A percentile compares a stretch with the other conserved stretches of the same genome.
Evolutionary conservation across 2,113 vertebrate species (phyloP).

Genomic region (Oceanites oceanicus): DNA sequence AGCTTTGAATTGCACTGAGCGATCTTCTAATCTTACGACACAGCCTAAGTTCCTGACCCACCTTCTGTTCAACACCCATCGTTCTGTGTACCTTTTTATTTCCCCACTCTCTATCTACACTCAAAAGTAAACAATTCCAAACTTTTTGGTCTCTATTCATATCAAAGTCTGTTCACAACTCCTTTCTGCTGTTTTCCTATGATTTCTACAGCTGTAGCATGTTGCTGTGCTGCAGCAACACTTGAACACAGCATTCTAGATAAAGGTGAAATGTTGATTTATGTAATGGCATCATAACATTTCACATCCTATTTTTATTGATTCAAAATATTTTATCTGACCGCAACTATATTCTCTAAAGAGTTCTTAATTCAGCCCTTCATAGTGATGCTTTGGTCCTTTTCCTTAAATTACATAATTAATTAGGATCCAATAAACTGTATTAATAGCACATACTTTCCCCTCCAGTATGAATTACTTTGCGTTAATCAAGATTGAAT

Average conservation of each 20-base stretch:
- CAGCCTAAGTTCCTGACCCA: neutral
- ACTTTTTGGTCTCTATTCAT: neutral
- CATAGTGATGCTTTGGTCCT: neutral
- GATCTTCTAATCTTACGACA: neutral
- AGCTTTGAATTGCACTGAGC: neutral
- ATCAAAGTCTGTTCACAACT: neutral
- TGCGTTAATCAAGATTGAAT: conserved; percentile 32
- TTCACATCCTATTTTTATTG: conserved; percentile 27
- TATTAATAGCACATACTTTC: conserved; percentile 6
- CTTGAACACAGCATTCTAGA: neutral
- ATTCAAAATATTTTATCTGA: conserved; percentile 34
- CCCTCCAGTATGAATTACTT: conserved; percentile 15
- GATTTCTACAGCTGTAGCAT: neutral
- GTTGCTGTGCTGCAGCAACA: neutral
- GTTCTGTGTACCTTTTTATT: neutral
- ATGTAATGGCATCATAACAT: neutral
- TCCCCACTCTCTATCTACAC: neutral
- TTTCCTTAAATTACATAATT: conserved; percentile 40
- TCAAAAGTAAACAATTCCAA: neutral
- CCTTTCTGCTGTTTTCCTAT: neutral
- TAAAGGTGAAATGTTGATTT: neutral
- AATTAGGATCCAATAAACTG: conserved; percentile 50
- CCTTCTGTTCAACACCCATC: neutral
- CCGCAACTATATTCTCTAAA: neutral
- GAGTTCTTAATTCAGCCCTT: conserved; percentile 8